A percentile compares a stretch with the other conserved stretches of the same genome.
phyloP scores from a whole-genome alignment of 2,888 invertebrate species.

The Noctua fimbriata region DNA sequence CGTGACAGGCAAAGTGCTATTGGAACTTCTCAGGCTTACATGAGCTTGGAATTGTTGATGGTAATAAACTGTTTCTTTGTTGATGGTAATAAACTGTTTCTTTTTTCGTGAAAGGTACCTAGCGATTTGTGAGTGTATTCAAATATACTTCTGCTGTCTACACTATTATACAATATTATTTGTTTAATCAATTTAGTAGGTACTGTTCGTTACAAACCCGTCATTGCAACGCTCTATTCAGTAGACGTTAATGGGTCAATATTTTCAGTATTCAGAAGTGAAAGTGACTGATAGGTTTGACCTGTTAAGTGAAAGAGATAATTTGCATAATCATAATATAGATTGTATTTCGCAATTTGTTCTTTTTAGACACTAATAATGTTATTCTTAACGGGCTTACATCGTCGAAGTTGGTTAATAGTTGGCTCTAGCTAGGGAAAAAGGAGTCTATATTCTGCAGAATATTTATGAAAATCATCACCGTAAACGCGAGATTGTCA shows the following conservation, averaged over 20 bases:
- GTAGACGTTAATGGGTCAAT: neutral
- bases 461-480: neutral
- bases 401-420: neutral
- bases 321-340: neutral
- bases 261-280: slow-evolving; percentile 4
- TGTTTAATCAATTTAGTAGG: no score
- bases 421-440: neutral
- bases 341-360: neutral
- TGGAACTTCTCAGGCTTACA: neutral
- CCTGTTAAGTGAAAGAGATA: neutral
- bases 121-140: neutral
- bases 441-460: neutral
- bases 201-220: neutral
- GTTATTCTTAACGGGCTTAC: neutral
- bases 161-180: neutral
- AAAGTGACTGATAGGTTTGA: neutral
- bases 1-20: neutral
- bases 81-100: neutral
- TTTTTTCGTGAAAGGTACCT: neutral
- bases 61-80: neutral
- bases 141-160: neutral
- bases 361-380: neutral
- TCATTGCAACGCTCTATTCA: neutral
- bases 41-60: no score
- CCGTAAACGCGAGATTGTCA: no score